Percentiles rank a stretch among this genome's conserved stretches.
Evolutionary conservation across 2,113 vertebrate genomes (phyloP).

Genomic region (Labrus mixtus): DNA sequence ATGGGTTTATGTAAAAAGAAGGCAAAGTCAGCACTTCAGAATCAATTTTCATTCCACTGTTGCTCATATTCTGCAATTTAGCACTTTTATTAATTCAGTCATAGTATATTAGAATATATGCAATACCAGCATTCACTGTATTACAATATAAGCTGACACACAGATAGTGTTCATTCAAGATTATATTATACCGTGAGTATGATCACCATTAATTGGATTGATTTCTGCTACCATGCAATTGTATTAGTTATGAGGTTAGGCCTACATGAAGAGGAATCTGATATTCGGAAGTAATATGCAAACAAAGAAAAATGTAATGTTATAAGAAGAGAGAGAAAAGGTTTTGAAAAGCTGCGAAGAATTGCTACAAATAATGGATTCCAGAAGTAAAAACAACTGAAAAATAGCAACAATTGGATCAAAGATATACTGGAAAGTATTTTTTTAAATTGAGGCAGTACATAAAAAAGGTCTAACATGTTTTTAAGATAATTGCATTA

Average conservation of each 20-base stretch:
- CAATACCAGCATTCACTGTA: background rate
- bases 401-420: too few relatives aligned
- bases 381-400: background rate
- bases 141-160: too few relatives aligned
- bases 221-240: background rate
- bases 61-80: conserved; percentile 1
- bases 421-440: background rate
- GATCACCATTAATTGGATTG: too few relatives aligned
- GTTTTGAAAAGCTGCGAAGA: background rate
- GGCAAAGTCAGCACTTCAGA: background rate
- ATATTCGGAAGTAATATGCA: too few relatives aligned
- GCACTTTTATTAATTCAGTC: background rate
- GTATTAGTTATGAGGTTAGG: background rate
- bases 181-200: too few relatives aligned
- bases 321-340: too few relatives aligned
- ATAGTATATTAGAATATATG: background rate
- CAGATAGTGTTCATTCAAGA: background rate
- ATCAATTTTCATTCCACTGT: background rate
- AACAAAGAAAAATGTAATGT: too few relatives aligned
- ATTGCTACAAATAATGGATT: background rate
- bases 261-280: background rate
- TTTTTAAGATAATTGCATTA: too few relatives aligned
- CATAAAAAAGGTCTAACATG: background rate
- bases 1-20: conserved; percentile 12
- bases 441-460: background rate